phyloP scores from a whole-genome alignment of 2,888 invertebrate species.

The Philereme vetulata region DNA sequence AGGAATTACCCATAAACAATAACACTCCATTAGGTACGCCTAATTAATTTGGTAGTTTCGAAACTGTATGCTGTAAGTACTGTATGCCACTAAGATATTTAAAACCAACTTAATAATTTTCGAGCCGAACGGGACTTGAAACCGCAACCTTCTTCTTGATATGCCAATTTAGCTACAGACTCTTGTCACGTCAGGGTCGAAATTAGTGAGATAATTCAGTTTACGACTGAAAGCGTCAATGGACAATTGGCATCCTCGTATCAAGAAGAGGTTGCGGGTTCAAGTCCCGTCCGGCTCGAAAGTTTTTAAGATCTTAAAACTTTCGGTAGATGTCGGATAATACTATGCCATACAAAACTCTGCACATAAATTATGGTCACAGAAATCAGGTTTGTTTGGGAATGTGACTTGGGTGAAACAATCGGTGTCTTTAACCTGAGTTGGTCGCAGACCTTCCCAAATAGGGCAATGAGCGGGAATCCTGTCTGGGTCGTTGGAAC shows the following conservation, averaged over 20 bases:
- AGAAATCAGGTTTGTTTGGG: constrained; percentile 8
- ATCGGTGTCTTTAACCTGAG: constrained; percentile 17
- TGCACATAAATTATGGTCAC: constrained; percentile 6
- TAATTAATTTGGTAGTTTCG: constrained; percentile 18
- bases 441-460: constrained; percentile 20
- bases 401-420: constrained; percentile 24
- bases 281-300: too few species aligned
- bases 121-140: too few species aligned
- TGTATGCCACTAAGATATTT: not conserved
- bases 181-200: too few species aligned
- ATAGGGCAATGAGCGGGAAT: constrained; percentile 18
- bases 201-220: too few species aligned
- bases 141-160: too few species aligned
- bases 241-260: not conserved
- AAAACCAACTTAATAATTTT: too few species aligned
- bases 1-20: constrained; percentile 3
- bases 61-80: constrained; percentile 11
- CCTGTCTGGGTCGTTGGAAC: constrained; percentile 10
- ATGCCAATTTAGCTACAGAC: too few species aligned
- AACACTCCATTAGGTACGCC: constrained; percentile 1
- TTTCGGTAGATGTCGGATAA: too few species aligned
- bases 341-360: constrained; percentile 6
- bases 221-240: too few species aligned
- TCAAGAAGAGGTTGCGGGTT: too few species aligned
- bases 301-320: too few species aligned